phyloP scores from a whole-genome alignment of 2,113 vertebrate genomes.

The Eptesicus fuscus region DNA sequence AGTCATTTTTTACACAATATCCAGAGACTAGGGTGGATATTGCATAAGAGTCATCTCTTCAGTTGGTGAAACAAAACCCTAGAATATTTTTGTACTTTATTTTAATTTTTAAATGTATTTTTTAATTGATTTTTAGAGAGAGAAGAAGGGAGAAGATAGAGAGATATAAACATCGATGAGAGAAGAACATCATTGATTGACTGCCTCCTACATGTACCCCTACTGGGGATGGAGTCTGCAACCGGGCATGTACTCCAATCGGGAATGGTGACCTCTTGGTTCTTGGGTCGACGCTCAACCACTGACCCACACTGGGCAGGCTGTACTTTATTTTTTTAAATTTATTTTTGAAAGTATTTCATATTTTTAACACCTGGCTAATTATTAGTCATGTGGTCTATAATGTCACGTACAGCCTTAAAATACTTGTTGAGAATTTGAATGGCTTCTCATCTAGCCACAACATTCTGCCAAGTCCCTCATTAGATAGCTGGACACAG shows the following conservation, averaged over 20 bases:
- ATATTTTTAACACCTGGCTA: conserved; percentile 51
- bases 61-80: neutral
- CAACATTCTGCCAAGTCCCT: conserved; percentile 43
- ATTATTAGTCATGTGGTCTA: conserved; percentile 56
- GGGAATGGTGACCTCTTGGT: too few species aligned
- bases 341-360: neutral
- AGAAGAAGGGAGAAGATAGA: too few species aligned
- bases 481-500: conserved; percentile 45
- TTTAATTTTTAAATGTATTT: neutral
- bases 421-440: conserved; percentile 39
- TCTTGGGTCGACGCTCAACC: too few species aligned
- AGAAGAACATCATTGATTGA: too few species aligned
- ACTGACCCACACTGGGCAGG: too few species aligned
- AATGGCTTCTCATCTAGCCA: conserved; percentile 25
- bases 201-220: too few species aligned
- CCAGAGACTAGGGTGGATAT: too few species aligned
- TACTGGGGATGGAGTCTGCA: too few species aligned
- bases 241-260: too few species aligned
- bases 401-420: conserved; percentile 31
- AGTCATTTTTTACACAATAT: neutral
- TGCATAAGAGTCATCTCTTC: neutral
- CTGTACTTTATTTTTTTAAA: neutral
- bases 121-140: neutral
- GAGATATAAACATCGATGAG: too few species aligned
- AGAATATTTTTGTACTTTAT: neutral